These are phyloP conservation scores for Tricholaema leucomelas DNA, from an alignment of 2,113 vertebrate species.

Conservation along the genomic window DNA sequence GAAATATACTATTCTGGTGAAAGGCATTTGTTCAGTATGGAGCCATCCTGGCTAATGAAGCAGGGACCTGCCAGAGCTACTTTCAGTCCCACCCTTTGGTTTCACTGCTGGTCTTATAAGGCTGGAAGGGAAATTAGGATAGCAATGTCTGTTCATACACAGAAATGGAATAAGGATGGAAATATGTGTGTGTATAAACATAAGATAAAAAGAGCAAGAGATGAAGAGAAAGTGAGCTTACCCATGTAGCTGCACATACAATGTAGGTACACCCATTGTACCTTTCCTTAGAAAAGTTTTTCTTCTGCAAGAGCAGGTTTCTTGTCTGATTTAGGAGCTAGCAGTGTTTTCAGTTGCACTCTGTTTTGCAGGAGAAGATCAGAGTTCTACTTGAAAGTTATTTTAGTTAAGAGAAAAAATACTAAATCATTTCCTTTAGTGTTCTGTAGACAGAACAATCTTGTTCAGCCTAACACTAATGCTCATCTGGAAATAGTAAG, in stretches of 20 bases:
- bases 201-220: neutral
- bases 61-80: neutral
- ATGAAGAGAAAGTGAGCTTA: neutral
- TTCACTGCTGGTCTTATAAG: neutral
- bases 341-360: neutral
- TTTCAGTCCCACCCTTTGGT: neutral
- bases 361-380: neutral
- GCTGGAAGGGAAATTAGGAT: neutral
- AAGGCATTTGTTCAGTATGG: neutral
- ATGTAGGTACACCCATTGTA: neutral
- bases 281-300: neutral
- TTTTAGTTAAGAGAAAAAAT: neutral
- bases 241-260: neutral
- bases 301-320: neutral
- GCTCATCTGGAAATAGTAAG: neutral
- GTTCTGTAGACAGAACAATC: neutral
- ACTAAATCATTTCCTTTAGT: neutral
- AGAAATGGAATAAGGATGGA: slow-evolving; percentile 21
- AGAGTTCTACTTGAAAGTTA: neutral
- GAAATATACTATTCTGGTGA: neutral
- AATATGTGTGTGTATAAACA: neutral
- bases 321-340: neutral
- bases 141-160: neutral
- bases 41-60: neutral
- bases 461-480: neutral